Conservation (phyloP, 2,113 vertebrate genomes). For the Aptenodytes patagonicus region DNA sequence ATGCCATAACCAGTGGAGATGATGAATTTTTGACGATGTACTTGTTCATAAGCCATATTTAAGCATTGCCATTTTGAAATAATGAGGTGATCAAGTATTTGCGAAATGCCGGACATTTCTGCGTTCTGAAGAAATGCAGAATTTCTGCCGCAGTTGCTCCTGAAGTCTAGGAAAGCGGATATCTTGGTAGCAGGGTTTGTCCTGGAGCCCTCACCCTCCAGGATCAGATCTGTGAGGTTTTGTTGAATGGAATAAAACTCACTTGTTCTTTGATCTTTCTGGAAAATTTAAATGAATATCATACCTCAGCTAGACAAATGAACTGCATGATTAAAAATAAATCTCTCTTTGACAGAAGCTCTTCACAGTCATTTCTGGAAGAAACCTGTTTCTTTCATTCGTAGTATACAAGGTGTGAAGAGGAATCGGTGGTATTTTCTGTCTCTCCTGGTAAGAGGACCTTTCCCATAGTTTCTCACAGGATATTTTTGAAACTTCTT, state of each 20-base stretch:
- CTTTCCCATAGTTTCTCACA: neutral
- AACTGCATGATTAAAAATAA: neutral
- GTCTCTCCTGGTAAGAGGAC: neutral
- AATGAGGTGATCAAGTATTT: neutral
- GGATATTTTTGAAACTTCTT: neutral
- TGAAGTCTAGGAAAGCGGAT: neutral
- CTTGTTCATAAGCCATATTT: neutral
- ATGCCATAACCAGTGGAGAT: neutral
- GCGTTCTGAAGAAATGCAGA: neutral
- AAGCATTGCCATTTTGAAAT: neutral
- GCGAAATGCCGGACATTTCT: neutral
- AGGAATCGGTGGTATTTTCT: rapidly evolving
- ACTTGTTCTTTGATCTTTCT: neutral
- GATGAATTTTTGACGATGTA: neutral
- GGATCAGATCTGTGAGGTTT: neutral
- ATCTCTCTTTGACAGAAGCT: no score
- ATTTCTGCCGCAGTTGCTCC: neutral
- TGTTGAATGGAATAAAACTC: neutral
- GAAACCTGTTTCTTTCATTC: neutral
- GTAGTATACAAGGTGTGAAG: rapidly evolving
- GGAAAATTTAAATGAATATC: neutral
- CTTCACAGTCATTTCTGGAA: neutral
- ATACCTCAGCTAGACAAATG: neutral
- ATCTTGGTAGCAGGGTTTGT: neutral
- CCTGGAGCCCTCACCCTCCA: neutral